phyloP scores from a whole-genome alignment of 2,888 invertebrate species.

The Heliconius sara region DNA sequence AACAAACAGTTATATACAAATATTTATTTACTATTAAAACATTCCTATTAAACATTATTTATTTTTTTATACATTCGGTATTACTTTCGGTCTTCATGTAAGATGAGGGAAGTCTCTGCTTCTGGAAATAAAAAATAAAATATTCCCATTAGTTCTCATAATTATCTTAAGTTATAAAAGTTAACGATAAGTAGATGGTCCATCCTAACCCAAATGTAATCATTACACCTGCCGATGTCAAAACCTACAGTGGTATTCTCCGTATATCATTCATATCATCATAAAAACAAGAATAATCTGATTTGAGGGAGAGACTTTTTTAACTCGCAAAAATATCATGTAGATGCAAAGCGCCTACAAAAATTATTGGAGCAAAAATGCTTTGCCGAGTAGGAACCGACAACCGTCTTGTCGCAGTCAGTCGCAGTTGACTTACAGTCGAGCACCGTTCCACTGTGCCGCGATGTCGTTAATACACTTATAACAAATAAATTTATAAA shows the following conservation, averaged over 20 bases:
- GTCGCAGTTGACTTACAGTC: background rate
- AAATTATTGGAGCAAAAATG: background rate
- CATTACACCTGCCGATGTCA: too few relatives aligned
- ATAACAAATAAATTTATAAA: conserved; percentile 3
- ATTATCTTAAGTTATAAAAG: background rate
- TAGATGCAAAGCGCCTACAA: background rate
- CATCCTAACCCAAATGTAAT: too few relatives aligned
- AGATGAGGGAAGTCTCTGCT: background rate
- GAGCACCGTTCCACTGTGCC: background rate
- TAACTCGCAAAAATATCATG: too few relatives aligned
- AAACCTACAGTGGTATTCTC: background rate
- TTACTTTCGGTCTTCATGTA: background rate
- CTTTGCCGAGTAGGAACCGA: background rate
- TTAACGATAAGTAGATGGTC: too few relatives aligned
- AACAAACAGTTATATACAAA: too few relatives aligned
- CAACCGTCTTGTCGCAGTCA: background rate
- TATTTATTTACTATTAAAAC: background rate
- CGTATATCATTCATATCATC: background rate
- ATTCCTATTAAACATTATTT: background rate
- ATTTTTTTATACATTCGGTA: too few relatives aligned
- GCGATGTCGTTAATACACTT: background rate
- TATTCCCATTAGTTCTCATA: background rate
- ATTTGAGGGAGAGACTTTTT: too few relatives aligned
- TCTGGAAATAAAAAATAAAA: background rate
- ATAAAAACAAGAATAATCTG: background rate